Conservation (phyloP, 92 coral and sea anemone genomes). For the Zoanthus sansibaricus region DNA sequence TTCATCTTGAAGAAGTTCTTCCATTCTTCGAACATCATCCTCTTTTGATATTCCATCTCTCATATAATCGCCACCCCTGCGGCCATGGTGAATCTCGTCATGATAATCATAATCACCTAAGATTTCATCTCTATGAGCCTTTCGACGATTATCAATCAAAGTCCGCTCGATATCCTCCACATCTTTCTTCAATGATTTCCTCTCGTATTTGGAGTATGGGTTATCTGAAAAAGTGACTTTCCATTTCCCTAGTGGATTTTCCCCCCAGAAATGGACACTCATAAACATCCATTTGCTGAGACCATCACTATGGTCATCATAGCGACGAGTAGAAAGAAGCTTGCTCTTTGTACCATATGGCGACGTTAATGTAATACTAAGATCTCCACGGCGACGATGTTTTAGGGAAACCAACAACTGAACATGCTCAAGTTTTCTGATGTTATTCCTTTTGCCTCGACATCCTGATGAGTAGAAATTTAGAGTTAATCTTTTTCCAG, state of each 20-base stretch:
- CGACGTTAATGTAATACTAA: slow-evolving; percentile 77
- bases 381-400: slow-evolving; percentile 87
- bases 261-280: slow-evolving; percentile 96
- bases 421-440: slow-evolving; percentile 86
- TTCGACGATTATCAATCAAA: slow-evolving; percentile 76
- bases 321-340: slow-evolving; percentile 79
- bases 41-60: slow-evolving; percentile 88
- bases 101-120: slow-evolving; percentile 85
- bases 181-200: slow-evolving; percentile 64
- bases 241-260: slow-evolving; percentile 85
- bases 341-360: slow-evolving; percentile 83
- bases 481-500: slow-evolving; percentile 64
- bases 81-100: slow-evolving; percentile 97
- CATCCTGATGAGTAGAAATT: slow-evolving; percentile 78
- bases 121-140: slow-evolving; percentile 80
- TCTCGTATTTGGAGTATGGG: slow-evolving; percentile 50
- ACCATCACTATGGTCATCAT: slow-evolving; percentile 77
- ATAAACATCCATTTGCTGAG: slow-evolving; percentile 90
- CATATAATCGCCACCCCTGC: slow-evolving; percentile 95
- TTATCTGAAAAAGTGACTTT: slow-evolving; percentile 71
- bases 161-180: slow-evolving; percentile 86
- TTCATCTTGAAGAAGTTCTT: slow-evolving; percentile 65
- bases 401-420: slow-evolving; percentile 79
- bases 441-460: slow-evolving; percentile 65
- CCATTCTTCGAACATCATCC: slow-evolving; percentile 68